These are phyloP conservation scores for Resseliella maxima DNA, from an alignment of 2,888 invertebrate genomes.

Conservation along the genomic window DNA sequence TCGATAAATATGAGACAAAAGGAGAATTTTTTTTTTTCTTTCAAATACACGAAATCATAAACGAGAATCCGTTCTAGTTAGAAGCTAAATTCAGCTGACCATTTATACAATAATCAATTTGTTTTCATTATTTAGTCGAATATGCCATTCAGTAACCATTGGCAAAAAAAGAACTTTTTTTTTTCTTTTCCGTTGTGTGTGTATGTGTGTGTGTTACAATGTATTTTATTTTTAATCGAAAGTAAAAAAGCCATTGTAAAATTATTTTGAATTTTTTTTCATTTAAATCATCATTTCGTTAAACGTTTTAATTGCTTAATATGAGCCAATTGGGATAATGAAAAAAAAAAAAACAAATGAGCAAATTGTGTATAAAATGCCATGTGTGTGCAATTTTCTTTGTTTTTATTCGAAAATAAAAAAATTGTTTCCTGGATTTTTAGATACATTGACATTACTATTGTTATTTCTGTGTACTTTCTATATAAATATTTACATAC, in stretches of 20 bases:
- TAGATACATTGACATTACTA: too few species aligned
- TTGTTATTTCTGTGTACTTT: too few species aligned
- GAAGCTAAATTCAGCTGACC: neutral
- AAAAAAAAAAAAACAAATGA: neutral
- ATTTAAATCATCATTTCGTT: too few species aligned
- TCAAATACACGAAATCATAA: too few species aligned
- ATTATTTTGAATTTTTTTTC: too few species aligned
- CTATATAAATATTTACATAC: too few species aligned
- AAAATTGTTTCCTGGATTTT: neutral
- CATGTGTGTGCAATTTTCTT: conserved; percentile 15
- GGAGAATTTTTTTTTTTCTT: neutral
- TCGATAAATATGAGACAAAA: conserved; percentile 9
- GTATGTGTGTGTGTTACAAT: too few species aligned
- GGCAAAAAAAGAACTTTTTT: neutral
- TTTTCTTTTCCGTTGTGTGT: neutral
- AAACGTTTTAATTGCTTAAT: too few species aligned
- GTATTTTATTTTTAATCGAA: too few species aligned
- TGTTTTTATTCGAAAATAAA: neutral
- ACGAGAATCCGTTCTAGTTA: conserved; percentile 7
- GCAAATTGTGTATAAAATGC: neutral
- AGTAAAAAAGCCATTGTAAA: too few species aligned
- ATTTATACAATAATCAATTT: neutral
- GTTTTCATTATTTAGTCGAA: neutral
- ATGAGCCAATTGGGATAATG: too few species aligned
- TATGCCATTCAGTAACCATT: neutral